Base-by-base conservation (phyloP, 2,888 invertebrate genomes). In the Nephrocerus scutellatus region DNA sequence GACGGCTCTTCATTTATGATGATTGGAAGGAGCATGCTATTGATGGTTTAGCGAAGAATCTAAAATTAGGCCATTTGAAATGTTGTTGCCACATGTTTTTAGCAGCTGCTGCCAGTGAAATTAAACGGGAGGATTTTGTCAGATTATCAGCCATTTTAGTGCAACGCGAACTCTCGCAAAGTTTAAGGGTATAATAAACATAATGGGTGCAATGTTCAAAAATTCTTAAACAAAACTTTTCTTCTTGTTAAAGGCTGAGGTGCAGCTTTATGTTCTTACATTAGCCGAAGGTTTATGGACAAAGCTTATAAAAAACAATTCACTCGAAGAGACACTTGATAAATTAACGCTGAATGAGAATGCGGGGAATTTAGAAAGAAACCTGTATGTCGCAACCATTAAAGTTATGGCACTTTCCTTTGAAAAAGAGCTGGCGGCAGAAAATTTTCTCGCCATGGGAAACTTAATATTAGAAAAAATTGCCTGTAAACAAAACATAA, bases 1-100 rank as follows among this genome's bases (percentile, higher is more conserved):
- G 69, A 3, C 54, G 62, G 3, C 48, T 69, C 5, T 37, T 69
- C 2, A 46, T 43, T 12, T 66, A 63, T 39, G 49, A 52, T 2
- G 62, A 63, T 15, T 69, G 69, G 69, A 57, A 58, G 15, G 50
- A 59, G 5, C 59, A 63, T 35, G 63, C 57, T 0, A 55, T 67
- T 16, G 56, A 61, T 14, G 60, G 60, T 0, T 41, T 69, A 10
- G 55, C 55, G 32, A 59, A 54, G 12, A 55, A 60, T 43, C 47
- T 55, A 3, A 56, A 58, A 2, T 56, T 62, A 24, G 66, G 65
- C 0, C 59, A 56, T 39, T 36, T 69, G 2, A 60, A 55, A 43
- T 67, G 68, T 28, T 66, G 68, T 36, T 62, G 56, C 43, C 54
- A 60, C 21, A 59, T 67, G 55, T 66, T 60, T 34, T 48, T 44